Conservation (phyloP, 35 echinoderm and acorn worm species). For the Apostichopus parvimensis region DNA sequence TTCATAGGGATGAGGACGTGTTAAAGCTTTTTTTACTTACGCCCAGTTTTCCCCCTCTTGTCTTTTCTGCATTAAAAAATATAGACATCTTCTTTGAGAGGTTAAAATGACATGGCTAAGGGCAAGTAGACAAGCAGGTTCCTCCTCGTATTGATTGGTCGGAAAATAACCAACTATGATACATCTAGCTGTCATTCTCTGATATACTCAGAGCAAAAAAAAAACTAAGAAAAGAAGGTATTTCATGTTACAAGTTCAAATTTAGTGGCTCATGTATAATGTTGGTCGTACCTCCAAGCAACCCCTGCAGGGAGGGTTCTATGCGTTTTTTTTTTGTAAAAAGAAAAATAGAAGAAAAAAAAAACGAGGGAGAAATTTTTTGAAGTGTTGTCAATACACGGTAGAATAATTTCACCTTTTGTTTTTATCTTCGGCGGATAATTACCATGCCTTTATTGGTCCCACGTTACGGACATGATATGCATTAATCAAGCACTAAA, state of each 20-base stretch:
- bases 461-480: slow-evolving; percentile 35
- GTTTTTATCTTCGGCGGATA: slow-evolving; percentile 12
- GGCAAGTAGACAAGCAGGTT: slow-evolving; percentile 44
- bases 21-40: slow-evolving; percentile 47
- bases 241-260: slow-evolving; percentile 24
- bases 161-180: slow-evolving; percentile 36
- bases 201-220: background rate
- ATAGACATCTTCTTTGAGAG: slow-evolving; percentile 3
- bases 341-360: no score
- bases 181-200: slow-evolving; percentile 35
- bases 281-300: slow-evolving; percentile 26
- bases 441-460: slow-evolving; percentile 24
- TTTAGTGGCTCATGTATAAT: slow-evolving; percentile 24
- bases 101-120: slow-evolving; percentile 43
- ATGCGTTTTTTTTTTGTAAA: background rate
- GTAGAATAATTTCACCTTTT: slow-evolving; percentile 42
- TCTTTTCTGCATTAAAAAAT: background rate
- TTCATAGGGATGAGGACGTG: slow-evolving; percentile 41
- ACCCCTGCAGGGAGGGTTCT: slow-evolving; percentile 17
- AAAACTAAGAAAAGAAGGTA: background rate
- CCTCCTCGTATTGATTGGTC: slow-evolving; percentile 30
- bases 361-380: slow-evolving; percentile 3
- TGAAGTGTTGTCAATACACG: slow-evolving; percentile 30
- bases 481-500: slow-evolving; percentile 35
- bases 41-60: slow-evolving; percentile 21